Percentiles rank a stretch among this genome's conserved stretches.
phyloP scores from a whole-genome alignment of 2,113 vertebrate genomes.

The Conger conger region DNA sequence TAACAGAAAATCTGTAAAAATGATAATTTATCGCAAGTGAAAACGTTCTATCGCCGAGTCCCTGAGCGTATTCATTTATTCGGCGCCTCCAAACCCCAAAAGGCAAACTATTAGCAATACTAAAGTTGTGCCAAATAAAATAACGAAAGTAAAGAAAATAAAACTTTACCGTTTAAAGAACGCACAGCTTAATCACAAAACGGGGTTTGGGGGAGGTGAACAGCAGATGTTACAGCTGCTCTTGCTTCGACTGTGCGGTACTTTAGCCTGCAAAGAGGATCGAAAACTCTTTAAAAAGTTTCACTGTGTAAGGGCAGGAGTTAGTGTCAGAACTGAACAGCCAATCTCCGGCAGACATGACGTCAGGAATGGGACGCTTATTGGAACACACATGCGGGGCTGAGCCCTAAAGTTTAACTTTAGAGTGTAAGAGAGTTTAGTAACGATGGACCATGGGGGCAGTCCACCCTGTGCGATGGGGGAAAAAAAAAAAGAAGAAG shows the following conservation, averaged over 20 bases:
- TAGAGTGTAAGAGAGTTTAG: constrained; percentile 22
- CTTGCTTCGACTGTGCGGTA: constrained; percentile 36
- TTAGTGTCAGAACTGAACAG: constrained; percentile 66
- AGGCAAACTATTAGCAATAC: constrained; percentile 18
- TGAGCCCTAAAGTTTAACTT: constrained; percentile 41
- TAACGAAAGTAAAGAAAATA: constrained; percentile 18
- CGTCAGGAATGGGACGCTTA: constrained; percentile 76
- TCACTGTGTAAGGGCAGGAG: constrained; percentile 57
- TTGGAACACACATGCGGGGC: constrained; percentile 58
- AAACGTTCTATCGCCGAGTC: constrained; percentile 33
- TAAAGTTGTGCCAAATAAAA: constrained; percentile 1
- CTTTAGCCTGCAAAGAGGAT: constrained; percentile 44
- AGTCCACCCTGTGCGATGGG: not conserved
- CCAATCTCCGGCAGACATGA: constrained; percentile 84
- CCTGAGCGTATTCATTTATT: constrained; percentile 47
- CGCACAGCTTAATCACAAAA: constrained; percentile 20
- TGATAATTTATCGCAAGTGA: constrained; percentile 37
- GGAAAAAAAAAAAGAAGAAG: not conserved
- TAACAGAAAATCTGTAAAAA: constrained; percentile 16
- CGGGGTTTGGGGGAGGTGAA: constrained; percentile 35
- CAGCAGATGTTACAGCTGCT: constrained; percentile 59
- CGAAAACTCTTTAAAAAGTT: constrained; percentile 73
- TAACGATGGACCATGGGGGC: not conserved
- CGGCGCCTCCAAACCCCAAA: constrained; percentile 20
- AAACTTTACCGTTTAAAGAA: constrained; percentile 5